These are phyloP conservation scores for Gymnosoma rotundatum DNA, from an alignment of 2,888 invertebrate genomes.

Conservation along the genomic window DNA sequence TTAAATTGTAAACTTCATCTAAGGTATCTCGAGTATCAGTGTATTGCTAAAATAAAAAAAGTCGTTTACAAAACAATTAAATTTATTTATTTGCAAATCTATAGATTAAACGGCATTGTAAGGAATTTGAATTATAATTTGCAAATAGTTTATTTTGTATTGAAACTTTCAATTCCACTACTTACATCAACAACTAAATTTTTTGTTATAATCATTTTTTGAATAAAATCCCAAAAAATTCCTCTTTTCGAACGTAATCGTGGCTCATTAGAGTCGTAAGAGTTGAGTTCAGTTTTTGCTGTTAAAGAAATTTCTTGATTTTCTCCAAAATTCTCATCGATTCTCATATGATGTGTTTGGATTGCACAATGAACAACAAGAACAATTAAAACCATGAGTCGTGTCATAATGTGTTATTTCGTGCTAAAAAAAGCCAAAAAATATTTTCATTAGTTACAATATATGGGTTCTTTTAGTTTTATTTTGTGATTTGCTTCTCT, in stretches of 20 bases:
- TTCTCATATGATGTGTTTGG: conserved; percentile 52
- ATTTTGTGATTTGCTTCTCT: conserved; percentile 23
- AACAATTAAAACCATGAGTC: conserved; percentile 14
- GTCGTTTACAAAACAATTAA: background rate
- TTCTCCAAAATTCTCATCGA: background rate
- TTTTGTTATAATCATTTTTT: conserved; percentile 79
- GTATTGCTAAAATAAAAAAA: conserved; percentile 78
- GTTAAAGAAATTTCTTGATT: background rate
- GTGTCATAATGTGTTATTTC: conserved; percentile 34
- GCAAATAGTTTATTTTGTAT: background rate
- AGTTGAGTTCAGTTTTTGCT: background rate
- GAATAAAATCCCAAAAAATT: conserved; percentile 79
- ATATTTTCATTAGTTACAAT: no score
- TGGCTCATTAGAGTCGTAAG: conserved; percentile 3
- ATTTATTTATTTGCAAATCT: no score
- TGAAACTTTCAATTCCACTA: conserved; percentile 17
- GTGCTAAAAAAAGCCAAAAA: background rate
- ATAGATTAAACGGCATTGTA: background rate
- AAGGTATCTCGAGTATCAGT: conserved; percentile 79
- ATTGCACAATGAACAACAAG: conserved; percentile 35
- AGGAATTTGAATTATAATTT: no score
- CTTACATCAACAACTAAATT: conserved; percentile 79
- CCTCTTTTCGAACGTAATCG: conserved; percentile 77
- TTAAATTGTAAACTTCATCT: conserved; percentile 78
- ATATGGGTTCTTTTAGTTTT: no score